A percentile compares a stretch with the other conserved stretches of the same genome.
Conservation (phyloP, 2,888 invertebrate species). For the Pterostichus niger region DNA sequence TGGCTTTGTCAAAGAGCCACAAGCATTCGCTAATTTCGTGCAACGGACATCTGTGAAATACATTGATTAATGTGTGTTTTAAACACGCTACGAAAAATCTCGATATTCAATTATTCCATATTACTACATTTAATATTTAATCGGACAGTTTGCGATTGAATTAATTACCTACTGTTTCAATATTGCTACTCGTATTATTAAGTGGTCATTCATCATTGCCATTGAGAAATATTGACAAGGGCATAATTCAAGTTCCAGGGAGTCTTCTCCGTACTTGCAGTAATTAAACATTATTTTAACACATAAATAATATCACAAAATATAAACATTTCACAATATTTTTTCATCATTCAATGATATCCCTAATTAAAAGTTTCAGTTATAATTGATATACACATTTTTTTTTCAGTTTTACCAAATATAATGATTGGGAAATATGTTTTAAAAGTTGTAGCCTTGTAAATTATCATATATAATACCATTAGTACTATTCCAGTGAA, state of each 20-base stretch:
- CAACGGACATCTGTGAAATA: conserved; percentile 44
- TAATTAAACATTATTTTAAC: no score
- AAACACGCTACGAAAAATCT: conserved; percentile 35
- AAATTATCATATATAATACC: no score
- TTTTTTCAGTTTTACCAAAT: no score
- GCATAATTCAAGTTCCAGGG: not conserved
- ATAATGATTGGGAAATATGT: no score
- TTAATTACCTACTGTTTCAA: conserved; percentile 21
- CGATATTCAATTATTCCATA: conserved; percentile 39
- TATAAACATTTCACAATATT: no score
- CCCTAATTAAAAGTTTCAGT: no score
- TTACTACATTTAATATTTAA: conserved; percentile 42
- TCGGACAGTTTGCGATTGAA: conserved; percentile 9
- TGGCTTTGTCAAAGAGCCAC: conserved; percentile 53
- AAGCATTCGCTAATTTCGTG: conserved; percentile 28
- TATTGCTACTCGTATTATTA: conserved; percentile 5
- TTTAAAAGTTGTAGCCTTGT: no score
- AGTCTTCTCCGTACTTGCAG: no score
- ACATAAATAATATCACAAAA: no score
- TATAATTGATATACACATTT: no score
- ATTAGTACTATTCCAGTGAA: no score
- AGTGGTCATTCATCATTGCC: conserved; percentile 28
- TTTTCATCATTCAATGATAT: no score
- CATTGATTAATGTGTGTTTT: conserved; percentile 54
- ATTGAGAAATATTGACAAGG: not conserved